Evolutionary conservation across 2,113 vertebrate species (phyloP).

Genomic region (Salvelinus namaycush): DNA sequence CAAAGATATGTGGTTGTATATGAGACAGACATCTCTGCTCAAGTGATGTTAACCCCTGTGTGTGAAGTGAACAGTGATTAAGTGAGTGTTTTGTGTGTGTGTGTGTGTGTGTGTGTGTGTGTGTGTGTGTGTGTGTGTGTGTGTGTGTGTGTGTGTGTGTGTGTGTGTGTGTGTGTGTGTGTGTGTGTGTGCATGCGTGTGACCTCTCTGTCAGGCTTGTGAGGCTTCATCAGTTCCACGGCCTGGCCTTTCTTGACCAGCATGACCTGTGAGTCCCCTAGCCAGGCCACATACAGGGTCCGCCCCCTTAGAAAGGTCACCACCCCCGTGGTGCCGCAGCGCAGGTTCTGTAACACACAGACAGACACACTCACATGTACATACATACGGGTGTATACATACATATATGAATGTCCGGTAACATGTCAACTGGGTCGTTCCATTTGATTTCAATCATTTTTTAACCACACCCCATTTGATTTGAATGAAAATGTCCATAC

Average conservation of each 20-base stretch:
- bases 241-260: conserved; percentile 90
- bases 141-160: no score
- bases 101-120: conserved; percentile 47
- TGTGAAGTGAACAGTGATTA: not conserved
- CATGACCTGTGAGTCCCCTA: conserved; percentile 97
- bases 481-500: no score
- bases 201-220: conserved; percentile 98
- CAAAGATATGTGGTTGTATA: not conserved
- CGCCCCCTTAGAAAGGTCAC: conserved; percentile 94
- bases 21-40: not conserved
- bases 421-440: no score
- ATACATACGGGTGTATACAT: no score
- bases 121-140: conserved; percentile 28
- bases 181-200: conserved; percentile 23
- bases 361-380: no score
- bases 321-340: conserved; percentile 95
- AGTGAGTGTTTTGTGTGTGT: not conserved
- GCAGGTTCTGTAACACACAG: conserved; percentile 76
- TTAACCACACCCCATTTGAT: no score
- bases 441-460: no score
- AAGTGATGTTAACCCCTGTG: not conserved
- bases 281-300: conserved; percentile 92
- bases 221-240: conserved; percentile 97
- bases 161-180: no score
- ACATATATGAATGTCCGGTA: no score